phyloP scores from a whole-genome alignment of 2,113 vertebrate species.

The Cariama cristata region DNA sequence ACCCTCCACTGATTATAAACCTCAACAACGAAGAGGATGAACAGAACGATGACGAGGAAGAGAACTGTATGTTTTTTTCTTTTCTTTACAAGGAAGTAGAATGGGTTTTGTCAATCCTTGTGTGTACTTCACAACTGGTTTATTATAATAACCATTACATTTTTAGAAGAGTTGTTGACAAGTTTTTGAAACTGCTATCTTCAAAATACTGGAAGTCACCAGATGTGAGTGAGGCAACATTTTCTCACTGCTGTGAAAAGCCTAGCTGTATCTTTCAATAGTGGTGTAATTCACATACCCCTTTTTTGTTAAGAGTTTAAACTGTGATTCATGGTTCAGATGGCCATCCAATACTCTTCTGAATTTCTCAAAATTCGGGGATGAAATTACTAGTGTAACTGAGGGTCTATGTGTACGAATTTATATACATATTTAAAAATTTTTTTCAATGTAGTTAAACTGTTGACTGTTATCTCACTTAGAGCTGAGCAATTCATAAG shows the following conservation, averaged over 20 bases:
- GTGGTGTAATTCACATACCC: background rate
- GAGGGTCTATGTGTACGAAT: no score
- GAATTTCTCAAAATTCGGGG: no score
- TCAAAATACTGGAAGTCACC: background rate
- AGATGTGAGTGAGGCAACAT: background rate
- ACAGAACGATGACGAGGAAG: background rate
- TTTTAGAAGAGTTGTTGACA: background rate
- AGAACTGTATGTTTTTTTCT: slow-evolving; percentile 48
- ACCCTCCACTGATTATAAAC: background rate
- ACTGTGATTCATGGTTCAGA: no score
- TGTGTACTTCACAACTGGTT: background rate
- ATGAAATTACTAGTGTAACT: no score
- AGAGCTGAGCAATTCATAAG: no score
- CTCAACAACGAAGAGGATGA: slow-evolving; percentile 60
- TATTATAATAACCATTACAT: background rate
- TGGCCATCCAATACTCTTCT: no score
- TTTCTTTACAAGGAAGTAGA: background rate
- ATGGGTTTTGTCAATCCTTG: background rate
- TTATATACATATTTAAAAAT: no score
- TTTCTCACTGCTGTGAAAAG: background rate
- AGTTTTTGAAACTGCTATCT: background rate
- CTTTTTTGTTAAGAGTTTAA: no score
- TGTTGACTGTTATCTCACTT: no score
- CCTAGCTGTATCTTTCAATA: background rate
- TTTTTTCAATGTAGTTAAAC: no score